These are phyloP conservation scores for Microctonus hyperodae DNA, from an alignment of 2,888 invertebrate species.

Conservation along the genomic window DNA sequence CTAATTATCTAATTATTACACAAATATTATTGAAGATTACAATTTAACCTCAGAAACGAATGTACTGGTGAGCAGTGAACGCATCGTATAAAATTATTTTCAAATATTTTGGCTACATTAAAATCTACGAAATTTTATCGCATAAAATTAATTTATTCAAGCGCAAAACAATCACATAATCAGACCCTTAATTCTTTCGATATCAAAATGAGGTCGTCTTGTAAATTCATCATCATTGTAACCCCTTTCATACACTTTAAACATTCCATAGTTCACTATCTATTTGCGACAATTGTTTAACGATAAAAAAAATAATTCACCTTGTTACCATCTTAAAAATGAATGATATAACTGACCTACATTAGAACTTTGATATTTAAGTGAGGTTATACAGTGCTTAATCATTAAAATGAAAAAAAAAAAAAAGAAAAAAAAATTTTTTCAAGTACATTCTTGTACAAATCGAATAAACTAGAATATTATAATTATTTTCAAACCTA, in stretches of 20 bases:
- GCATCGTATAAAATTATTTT: too few species aligned
- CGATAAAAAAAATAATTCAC: not conserved
- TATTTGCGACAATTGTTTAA: not conserved
- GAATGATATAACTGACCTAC: not conserved
- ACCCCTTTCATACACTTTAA: not conserved
- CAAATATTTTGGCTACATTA: too few species aligned
- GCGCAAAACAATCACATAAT: conserved; percentile 5
- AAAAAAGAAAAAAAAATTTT: not conserved
- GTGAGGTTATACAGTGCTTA: not conserved
- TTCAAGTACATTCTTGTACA: not conserved
- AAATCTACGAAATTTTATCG: too few species aligned
- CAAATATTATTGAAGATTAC: not conserved
- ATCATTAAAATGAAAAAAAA: not conserved
- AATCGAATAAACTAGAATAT: not conserved
- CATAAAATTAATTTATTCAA: too few species aligned
- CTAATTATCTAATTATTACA: not conserved
- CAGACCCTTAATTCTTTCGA: conserved; percentile 22
- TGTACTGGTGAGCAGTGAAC: not conserved
- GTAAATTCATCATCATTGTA: not conserved
- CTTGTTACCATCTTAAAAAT: not conserved
- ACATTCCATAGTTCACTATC: not conserved
- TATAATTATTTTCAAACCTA: not conserved
- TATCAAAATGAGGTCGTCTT: conserved; percentile 21
- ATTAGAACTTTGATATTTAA: not conserved
- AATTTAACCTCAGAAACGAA: not conserved